Evolutionary conservation across 1,140 invertebrate genomes (phyloP).

Genomic region (Anoplophora glabripennis): DNA sequence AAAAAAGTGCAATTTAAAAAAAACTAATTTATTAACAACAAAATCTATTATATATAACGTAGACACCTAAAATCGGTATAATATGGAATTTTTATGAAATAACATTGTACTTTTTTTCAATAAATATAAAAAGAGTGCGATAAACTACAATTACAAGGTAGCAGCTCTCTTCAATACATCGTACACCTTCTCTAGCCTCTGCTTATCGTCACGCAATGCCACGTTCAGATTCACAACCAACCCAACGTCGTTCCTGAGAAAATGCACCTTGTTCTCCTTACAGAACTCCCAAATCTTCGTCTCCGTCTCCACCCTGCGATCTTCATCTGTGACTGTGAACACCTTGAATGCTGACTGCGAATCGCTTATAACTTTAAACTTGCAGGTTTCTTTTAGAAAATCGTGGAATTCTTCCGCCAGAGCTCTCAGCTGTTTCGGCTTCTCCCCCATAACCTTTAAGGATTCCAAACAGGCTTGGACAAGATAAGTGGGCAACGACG

Average conservation of each 20-base stretch:
- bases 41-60: too few relatives aligned
- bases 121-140: too few relatives aligned
- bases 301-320: constrained; percentile 10
- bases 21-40: too few relatives aligned
- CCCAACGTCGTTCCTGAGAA: constrained; percentile 28
- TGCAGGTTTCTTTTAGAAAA: constrained; percentile 22
- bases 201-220: constrained; percentile 15
- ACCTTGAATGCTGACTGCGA: constrained; percentile 37
- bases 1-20: too few relatives aligned
- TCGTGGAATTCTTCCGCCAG: constrained; percentile 27
- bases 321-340: constrained; percentile 24
- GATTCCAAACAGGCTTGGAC: constrained; percentile 39
- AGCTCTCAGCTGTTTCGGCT: constrained; percentile 27
- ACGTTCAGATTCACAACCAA: constrained; percentile 37
- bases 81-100: too few relatives aligned
- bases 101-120: too few relatives aligned
- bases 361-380: constrained; percentile 33
- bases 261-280: constrained; percentile 31
- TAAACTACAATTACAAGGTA: background rate
- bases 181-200: constrained; percentile 23
- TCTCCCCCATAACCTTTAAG: constrained; percentile 27
- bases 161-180: constrained; percentile 25
- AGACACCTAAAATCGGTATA: too few relatives aligned
- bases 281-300: constrained; percentile 27
- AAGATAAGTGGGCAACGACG: constrained; percentile 41